phyloP scores from a whole-genome alignment of 37 sponge, comb jelly and placozoan species.

The Chondrosia reniformis region DNA sequence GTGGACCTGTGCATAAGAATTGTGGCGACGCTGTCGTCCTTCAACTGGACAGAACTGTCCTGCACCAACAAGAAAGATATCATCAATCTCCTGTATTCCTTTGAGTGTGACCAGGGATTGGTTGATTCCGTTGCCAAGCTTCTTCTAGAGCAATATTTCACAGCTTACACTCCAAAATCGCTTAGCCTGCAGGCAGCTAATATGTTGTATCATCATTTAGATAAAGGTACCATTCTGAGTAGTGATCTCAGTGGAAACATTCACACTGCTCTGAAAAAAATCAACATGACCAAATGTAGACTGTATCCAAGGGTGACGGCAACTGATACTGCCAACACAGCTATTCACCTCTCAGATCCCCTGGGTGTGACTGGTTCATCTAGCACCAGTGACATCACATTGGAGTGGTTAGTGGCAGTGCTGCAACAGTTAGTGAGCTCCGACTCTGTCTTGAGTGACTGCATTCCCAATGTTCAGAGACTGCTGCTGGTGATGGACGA shows the following conservation, averaged over 20 bases:
- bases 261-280: neutral
- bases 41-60: constrained; percentile 1
- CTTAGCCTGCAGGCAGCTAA: neutral
- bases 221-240: neutral
- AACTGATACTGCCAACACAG: no score
- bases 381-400: neutral
- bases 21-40: neutral
- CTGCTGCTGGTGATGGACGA: constrained; percentile 9
- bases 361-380: neutral
- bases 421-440: neutral
- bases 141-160: neutral
- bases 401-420: neutral
- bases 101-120: neutral
- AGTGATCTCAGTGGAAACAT: neutral
- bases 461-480: neutral
- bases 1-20: neutral
- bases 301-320: neutral
- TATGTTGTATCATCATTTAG: neutral
- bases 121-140: neutral
- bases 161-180: neutral
- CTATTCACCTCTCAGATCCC: no score
- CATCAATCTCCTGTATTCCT: neutral
- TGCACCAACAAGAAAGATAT: neutral
- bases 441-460: no score
- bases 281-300: neutral